Conservation (phyloP, 2,113 vertebrate genomes). For the Pterophyllum scalare region DNA sequence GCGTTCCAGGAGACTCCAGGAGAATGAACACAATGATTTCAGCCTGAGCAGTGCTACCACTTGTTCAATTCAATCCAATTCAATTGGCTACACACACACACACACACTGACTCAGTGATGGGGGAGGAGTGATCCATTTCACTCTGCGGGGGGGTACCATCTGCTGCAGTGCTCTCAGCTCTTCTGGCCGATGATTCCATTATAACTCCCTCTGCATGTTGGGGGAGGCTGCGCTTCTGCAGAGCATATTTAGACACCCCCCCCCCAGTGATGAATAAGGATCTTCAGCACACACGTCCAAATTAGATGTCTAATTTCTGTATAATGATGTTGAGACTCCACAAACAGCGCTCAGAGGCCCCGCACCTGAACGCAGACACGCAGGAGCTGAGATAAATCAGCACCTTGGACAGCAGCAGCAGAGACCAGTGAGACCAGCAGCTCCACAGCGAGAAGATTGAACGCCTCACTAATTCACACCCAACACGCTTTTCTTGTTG, state of each 20-base stretch:
- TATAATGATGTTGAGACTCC: neutral
- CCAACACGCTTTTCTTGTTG: neutral
- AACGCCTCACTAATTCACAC: accelerated
- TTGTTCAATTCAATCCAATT: too few species aligned
- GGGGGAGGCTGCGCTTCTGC: neutral
- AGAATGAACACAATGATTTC: neutral
- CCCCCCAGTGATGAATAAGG: neutral
- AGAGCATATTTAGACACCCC: neutral
- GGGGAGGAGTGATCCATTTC: neutral
- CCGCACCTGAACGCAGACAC: neutral
- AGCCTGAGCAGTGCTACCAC: neutral
- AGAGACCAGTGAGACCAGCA: neutral
- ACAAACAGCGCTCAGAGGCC: neutral
- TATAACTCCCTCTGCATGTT: neutral
- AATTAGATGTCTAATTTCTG: accelerated
- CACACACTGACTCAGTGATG: accelerated
- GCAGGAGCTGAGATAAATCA: neutral
- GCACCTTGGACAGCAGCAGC: neutral
- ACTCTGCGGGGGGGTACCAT: neutral
- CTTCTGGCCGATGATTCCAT: neutral
- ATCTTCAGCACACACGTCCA: accelerated
- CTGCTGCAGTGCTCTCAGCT: neutral
- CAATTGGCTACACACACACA: neutral
- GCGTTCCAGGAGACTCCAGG: neutral
- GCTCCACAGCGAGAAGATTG: neutral